Percentiles rank a stretch among this genome's conserved stretches.
These are phyloP conservation scores for Nothobranchius furzeri DNA, from an alignment of 2,113 vertebrate species.

Conservation along the genomic window DNA sequence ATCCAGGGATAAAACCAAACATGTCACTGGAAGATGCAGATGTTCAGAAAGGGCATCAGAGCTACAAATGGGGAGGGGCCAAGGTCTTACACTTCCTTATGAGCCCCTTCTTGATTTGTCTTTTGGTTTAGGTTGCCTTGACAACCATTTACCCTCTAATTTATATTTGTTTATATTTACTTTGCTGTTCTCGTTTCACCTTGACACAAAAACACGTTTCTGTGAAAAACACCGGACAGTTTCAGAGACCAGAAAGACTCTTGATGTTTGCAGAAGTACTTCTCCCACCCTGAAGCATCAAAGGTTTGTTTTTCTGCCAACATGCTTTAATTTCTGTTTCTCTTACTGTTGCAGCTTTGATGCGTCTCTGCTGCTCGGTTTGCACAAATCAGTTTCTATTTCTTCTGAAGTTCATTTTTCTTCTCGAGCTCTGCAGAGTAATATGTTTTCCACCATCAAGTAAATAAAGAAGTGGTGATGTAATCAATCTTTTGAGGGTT, in stretches of 20 bases:
- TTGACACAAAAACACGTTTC: too few species aligned
- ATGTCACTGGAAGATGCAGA: too few species aligned
- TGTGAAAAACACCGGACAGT: too few species aligned
- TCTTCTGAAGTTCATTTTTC: slow-evolving; percentile 62
- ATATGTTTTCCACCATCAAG: slow-evolving; percentile 68
- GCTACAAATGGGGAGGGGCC: too few species aligned
- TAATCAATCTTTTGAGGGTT: slow-evolving; percentile 82
- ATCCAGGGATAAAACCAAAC: too few species aligned
- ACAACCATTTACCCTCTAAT: too few species aligned
- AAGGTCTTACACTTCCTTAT: too few species aligned
- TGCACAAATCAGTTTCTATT: slow-evolving; percentile 30
- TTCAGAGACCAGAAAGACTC: background rate
- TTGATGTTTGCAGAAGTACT: slow-evolving; percentile 8
- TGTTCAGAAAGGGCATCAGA: too few species aligned
- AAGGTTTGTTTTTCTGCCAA: slow-evolving; percentile 14
- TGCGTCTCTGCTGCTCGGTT: slow-evolving; percentile 32
- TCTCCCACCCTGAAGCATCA: slow-evolving; percentile 13
- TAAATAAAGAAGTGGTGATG: slow-evolving; percentile 82
- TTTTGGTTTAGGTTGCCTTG: too few species aligned
- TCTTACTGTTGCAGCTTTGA: slow-evolving; percentile 10
- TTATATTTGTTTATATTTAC: too few species aligned
- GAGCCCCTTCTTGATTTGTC: too few species aligned
- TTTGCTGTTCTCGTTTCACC: too few species aligned
- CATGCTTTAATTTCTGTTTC: slow-evolving; percentile 9
- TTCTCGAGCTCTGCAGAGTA: slow-evolving; percentile 60